Percentiles rank a stretch among this genome's conserved stretches.
These are phyloP conservation scores for Cepaea nemoralis DNA, from an alignment of 1,140 invertebrate genomes.

Conservation along the genomic window DNA sequence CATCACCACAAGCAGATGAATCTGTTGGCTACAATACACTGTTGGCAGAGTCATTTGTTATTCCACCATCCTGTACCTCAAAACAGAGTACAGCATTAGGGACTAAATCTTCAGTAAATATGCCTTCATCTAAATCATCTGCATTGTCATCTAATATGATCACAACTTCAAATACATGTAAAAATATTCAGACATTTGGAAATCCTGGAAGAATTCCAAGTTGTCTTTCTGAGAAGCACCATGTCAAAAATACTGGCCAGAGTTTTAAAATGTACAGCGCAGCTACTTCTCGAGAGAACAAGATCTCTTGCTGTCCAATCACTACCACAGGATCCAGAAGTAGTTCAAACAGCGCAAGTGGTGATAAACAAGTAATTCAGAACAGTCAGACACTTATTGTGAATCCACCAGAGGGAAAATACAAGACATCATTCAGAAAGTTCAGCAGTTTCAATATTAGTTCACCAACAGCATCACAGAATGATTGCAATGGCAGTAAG, in stretches of 20 bases:
- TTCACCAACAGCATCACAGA: not conserved
- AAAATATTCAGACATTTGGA: too few species aligned
- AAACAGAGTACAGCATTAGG: not conserved
- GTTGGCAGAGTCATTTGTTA: not conserved
- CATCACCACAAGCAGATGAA: not conserved
- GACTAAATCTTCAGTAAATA: not conserved
- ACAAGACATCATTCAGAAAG: constrained; percentile 19
- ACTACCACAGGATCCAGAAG: not conserved
- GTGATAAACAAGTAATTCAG: not conserved
- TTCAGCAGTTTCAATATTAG: constrained; percentile 5
- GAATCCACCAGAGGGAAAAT: not conserved
- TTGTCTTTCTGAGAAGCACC: too few species aligned
- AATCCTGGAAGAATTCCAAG: too few species aligned
- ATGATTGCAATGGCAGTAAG: not conserved
- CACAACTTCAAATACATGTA: not conserved
- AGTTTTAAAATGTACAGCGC: not conserved
- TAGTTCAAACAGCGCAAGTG: not conserved
- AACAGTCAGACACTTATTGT: constrained; percentile 10
- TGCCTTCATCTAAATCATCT: not conserved
- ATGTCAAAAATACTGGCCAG: not conserved
- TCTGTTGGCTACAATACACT: not conserved
- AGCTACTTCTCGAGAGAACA: too few species aligned
- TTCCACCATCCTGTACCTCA: not conserved
- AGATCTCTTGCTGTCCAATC: too few species aligned
- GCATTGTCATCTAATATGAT: not conserved